These are phyloP conservation scores for Andrena praecox DNA, from an alignment of 2,888 invertebrate genomes.

Conservation along the genomic window DNA sequence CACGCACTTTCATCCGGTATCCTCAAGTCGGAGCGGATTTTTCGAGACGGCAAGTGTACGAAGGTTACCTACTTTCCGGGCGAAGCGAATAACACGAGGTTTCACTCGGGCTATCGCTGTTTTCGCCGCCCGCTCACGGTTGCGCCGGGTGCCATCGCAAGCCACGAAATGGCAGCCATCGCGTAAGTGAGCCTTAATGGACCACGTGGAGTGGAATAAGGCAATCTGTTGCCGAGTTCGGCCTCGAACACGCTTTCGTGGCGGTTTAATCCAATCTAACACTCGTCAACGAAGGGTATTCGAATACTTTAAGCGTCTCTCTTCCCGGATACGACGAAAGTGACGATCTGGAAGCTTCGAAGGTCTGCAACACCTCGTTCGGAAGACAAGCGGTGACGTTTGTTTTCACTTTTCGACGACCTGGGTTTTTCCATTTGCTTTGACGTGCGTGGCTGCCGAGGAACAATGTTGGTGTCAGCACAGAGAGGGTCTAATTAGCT, in stretches of 20 bases:
- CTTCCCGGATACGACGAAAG: conserved; percentile 14
- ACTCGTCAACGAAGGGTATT: background rate
- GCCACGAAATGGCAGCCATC: conserved; percentile 36
- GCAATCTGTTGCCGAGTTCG: background rate
- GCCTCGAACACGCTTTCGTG: background rate
- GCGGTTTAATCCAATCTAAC: background rate
- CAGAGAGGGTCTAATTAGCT: conserved; percentile 53
- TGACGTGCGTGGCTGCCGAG: conserved; percentile 18
- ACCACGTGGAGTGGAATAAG: background rate
- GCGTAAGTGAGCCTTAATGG: background rate
- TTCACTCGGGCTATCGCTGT: conserved; percentile 56
- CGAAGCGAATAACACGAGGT: conserved; percentile 40
- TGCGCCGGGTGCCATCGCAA: conserved; percentile 7
- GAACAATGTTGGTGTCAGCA: conserved; percentile 29
- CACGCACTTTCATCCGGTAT: conserved; percentile 49
- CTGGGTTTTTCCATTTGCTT: conserved; percentile 36
- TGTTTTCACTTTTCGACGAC: conserved; percentile 64
- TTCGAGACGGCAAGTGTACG: conserved; percentile 65
- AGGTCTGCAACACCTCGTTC: background rate
- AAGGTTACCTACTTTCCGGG: conserved; percentile 70
- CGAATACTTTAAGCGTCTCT: background rate
- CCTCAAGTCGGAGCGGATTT: conserved; percentile 52
- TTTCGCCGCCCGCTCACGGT: conserved; percentile 6
- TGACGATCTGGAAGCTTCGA: background rate
- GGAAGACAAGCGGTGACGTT: conserved; percentile 11